Evolutionary conservation across 2,113 vertebrate genomes (phyloP), one percentile per base, ranked within the genome.

Genomic region (Cinclus mexicanus): DNA sequence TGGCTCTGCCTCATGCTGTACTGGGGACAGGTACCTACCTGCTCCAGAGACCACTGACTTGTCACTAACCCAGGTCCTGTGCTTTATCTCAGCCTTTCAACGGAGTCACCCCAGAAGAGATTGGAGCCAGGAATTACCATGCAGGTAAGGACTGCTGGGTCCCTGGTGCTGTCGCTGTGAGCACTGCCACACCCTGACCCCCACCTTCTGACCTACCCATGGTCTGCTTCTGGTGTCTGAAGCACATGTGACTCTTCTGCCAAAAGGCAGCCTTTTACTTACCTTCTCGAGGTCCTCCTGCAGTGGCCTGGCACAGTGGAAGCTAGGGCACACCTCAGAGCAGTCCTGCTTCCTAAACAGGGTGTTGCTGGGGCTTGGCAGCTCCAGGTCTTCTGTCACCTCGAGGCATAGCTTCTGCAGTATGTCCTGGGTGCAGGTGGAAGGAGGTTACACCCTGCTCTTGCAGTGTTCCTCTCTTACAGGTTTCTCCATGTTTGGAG

Each of bases 401-500:
- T 85, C 0, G 0, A 60, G 57, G 24, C 29, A 78, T 63, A 76
- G 35, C 39, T 89, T 75, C 64, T 69, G 72, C 60, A 67, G 64
- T 2, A 0, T 55, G 26, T 55, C 42, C 16, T 1, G 5, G 19
- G 15, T 64, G 76, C 12, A 12, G 42, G 75, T 56, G 21, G 37
- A 77, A 86, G 47, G 19, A 9, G 8, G 6, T 91, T 91, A 78
- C 11, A 16, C 44, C 31, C 8, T 82, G 44, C 24, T 85, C 70
- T 94, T 65, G 64, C 8, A 52, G n/a, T 12, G 4, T 79, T 90
- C 49, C 22, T 80, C 39, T 71, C 59, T 71, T 49, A 7, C 82
- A 99, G 99, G 99, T 83, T 99, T 98, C 97, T 99, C 99, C 95
- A 99, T 99, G 99, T 99, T 99, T 81, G 99, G 99, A 26, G 99